Base-by-base conservation (phyloP, 2,888 invertebrate species). In the Scaptomyza flava region DNA sequence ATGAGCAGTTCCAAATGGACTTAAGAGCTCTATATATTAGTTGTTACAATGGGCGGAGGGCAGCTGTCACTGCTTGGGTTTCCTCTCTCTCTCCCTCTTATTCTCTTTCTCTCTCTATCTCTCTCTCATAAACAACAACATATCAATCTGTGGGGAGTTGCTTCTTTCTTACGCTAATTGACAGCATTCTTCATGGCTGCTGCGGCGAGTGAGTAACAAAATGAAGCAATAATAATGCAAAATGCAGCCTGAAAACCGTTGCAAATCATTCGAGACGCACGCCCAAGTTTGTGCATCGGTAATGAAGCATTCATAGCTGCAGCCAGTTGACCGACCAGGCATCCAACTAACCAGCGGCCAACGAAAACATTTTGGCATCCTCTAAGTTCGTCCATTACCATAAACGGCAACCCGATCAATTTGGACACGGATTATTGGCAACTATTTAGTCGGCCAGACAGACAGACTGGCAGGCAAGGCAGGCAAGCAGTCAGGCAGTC, bases 301-400 rank as follows among this genome's bases (percentile, higher is more conserved):
- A 87, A 87, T 84, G 79, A 81, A 72, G 70, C 68, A 61, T 74
- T 58, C 76, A 36, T 14, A 20, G 33, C 34, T 8, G 47, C 50
- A 38, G 54, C 48, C 31, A 51, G 34, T 48, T 47, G 46, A 54
- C 42, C 57, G 46, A 54, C 42, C 57, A 56, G 33, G 30, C 48
- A 47, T 14, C 31, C 31, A 48, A 33, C 48, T 33, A 34, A 52
- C 54, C 54, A 51, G 30, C 69, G 64, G 38, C 70, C 61, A 73
- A 34, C 59, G 75, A 48, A 70, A 67, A 65, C 68, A 78, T 74
- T 86, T 88, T 79, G 88, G 84, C 81, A 79, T 88, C 81, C 81
- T 81, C 81, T 81, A 89, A 89, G 89, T 89, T 90, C 82, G 86
- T 80, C 75, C 77, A 86, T 90, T 87, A 81, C 90, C 90, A 87